These are phyloP conservation scores for Pipistrellus kuhlii DNA, from an alignment of 2,797 vertebrate genomes.

Conservation along the genomic window DNA sequence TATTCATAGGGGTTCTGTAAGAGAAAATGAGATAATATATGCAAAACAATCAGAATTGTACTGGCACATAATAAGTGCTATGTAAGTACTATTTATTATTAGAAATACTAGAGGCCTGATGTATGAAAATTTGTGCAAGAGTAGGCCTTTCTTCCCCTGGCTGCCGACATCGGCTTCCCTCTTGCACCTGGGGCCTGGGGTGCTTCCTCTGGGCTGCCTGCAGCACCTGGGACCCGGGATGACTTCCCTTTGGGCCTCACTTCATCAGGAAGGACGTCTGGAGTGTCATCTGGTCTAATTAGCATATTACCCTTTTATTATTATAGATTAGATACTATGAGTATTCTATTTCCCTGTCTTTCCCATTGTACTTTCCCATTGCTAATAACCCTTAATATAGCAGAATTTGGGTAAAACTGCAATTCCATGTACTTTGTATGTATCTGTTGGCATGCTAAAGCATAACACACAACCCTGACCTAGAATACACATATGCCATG, in stretches of 20 bases:
- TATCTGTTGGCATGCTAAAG: neutral
- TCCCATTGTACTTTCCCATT: neutral
- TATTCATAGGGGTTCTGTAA: neutral
- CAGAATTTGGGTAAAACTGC: conserved; percentile 27
- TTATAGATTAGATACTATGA: neutral
- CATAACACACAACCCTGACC: neutral
- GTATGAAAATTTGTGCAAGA: too few relatives aligned
- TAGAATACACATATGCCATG: neutral
- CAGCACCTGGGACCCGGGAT: too few relatives aligned
- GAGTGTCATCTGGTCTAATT: too few relatives aligned
- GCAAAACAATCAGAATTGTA: conserved; percentile 20
- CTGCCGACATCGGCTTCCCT: too few relatives aligned
- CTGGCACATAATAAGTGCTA: neutral
- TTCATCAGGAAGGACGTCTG: too few relatives aligned
- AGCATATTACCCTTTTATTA: too few relatives aligned
- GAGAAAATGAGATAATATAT: neutral
- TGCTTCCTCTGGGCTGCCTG: too few relatives aligned
- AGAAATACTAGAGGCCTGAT: neutral
- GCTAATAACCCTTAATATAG: neutral
- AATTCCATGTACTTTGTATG: neutral
- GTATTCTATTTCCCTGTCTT: neutral
- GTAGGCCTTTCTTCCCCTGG: too few relatives aligned
- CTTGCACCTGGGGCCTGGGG: too few relatives aligned
- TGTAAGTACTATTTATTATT: neutral
- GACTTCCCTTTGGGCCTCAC: too few relatives aligned